These are phyloP conservation scores for Mamestra configurata DNA, from an alignment of 1,140 invertebrate species.

Conservation along the genomic window DNA sequence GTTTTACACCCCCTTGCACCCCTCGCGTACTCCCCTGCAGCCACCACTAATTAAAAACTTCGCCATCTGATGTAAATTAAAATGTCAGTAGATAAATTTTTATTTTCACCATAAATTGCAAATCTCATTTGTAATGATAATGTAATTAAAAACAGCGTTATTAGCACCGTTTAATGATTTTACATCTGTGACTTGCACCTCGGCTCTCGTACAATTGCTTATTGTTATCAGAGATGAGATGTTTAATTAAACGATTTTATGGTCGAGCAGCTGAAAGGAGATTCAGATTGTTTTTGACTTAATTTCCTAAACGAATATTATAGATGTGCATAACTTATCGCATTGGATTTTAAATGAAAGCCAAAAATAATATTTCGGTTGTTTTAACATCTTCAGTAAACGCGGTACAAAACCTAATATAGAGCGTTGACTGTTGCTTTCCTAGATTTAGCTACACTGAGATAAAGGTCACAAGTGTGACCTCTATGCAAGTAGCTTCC, in stretches of 20 bases:
- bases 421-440: no score
- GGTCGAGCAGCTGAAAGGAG: neutral
- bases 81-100: constrained; percentile 61
- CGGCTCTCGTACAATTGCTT: neutral
- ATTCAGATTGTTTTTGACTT: neutral
- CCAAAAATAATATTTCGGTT: no score
- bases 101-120: constrained; percentile 71
- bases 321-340: no score
- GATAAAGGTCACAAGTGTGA: neutral
- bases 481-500: neutral
- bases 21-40: constrained; percentile 47
- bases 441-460: neutral
- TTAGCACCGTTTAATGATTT: constrained; percentile 12
- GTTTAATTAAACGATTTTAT: constrained; percentile 2
- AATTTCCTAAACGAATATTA: no score
- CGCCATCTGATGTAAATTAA: constrained; percentile 76
- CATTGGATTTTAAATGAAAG: no score
- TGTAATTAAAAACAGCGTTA: constrained; percentile 52
- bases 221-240: neutral
- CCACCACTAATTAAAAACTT: constrained; percentile 80
- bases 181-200: neutral
- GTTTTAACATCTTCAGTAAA: no score
- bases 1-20: constrained; percentile 2
- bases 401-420: no score
- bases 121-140: constrained; percentile 74